These are phyloP conservation scores for Drosophila neocordata DNA, from an alignment of 1,140 invertebrate species.

Conservation along the genomic window DNA sequence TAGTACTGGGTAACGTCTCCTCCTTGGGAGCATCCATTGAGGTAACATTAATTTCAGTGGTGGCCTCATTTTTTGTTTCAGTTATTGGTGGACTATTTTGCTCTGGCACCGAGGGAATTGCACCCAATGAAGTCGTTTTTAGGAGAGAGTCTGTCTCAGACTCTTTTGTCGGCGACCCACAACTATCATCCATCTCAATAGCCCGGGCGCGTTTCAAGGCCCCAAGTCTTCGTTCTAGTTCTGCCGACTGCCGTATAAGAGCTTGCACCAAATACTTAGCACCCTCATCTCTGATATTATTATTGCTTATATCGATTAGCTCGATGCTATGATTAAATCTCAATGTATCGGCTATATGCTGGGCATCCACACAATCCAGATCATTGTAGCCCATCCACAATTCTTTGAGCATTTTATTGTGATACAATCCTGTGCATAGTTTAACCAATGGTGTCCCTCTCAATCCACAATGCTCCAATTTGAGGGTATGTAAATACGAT, in stretches of 20 bases:
- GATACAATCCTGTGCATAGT: slow-evolving; percentile 90
- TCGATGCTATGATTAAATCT: slow-evolving; percentile 88
- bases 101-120: not conserved
- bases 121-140: not conserved
- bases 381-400: slow-evolving; percentile 93
- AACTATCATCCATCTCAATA: slow-evolving; percentile 71
- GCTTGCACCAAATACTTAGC: slow-evolving; percentile 88
- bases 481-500: slow-evolving; percentile 88
- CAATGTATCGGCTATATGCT: slow-evolving; percentile 89
- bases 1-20: slow-evolving; percentile 2
- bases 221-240: slow-evolving; percentile 68
- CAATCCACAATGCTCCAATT: slow-evolving; percentile 89
- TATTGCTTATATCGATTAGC: slow-evolving; percentile 91
- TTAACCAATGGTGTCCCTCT: slow-evolving; percentile 87
- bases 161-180: slow-evolving; percentile 45
- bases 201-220: slow-evolving; percentile 67
- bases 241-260: slow-evolving; percentile 86
- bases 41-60: not conserved
- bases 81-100: not conserved
- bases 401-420: slow-evolving; percentile 91
- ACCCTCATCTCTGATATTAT: slow-evolving; percentile 90
- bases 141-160: not conserved
- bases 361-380: slow-evolving; percentile 89
- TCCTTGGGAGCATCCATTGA: slow-evolving; percentile 8
- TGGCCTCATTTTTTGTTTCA: not conserved